phyloP scores from a whole-genome alignment of 2,797 vertebrate genomes.

The Carcharodon carcharias region DNA sequence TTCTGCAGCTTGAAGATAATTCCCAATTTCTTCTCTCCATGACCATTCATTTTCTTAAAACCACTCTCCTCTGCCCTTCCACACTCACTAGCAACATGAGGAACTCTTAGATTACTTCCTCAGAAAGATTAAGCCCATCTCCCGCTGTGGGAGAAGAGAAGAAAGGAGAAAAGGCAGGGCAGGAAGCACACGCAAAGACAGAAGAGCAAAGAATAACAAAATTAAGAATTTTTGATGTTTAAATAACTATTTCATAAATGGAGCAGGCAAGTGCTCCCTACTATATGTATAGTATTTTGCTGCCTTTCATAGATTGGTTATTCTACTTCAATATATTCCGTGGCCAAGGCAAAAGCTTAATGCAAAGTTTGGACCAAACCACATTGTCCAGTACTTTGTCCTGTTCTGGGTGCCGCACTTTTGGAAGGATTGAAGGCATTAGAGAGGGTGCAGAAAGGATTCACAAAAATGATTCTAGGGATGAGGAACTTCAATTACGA shows the following conservation, averaged over 20 bases:
- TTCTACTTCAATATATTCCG: background rate
- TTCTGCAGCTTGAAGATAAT: background rate
- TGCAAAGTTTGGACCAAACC: background rate
- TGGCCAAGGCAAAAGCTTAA: background rate
- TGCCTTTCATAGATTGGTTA: background rate
- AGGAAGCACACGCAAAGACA: background rate
- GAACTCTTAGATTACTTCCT: background rate
- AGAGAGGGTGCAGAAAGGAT: too few species aligned
- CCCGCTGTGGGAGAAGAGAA: background rate
- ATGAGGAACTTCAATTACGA: too few species aligned
- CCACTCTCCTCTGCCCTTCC: background rate
- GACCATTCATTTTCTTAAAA: background rate
- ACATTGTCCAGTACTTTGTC: too few species aligned
- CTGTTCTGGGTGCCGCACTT: too few species aligned
- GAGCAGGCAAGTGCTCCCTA: background rate
- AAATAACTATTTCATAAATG: background rate
- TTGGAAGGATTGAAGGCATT: too few species aligned
- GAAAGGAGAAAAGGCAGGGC: background rate
- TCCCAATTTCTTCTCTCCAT: background rate
- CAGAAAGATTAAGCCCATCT: background rate
- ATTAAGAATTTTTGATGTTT: background rate
- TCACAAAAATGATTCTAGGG: too few species aligned
- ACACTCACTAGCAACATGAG: background rate
- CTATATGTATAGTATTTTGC: background rate
- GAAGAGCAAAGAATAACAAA: background rate